Base-by-base conservation (phyloP, 2,888 invertebrate species). In the Cryptocephalus moraei region DNA sequence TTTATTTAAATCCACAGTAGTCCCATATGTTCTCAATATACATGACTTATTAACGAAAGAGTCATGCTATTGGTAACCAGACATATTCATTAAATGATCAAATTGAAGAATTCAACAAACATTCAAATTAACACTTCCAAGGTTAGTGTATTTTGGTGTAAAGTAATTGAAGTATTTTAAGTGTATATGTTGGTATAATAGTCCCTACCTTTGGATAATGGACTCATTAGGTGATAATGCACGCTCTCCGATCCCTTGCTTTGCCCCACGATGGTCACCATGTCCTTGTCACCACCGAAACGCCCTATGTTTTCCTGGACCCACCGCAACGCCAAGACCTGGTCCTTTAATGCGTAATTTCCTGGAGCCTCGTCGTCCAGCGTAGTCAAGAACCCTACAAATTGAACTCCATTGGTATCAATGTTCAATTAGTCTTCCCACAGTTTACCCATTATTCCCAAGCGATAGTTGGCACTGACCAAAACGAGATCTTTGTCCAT, bases 311-410 rank as follows among this genome's bases (percentile, higher is more conserved):
- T 68, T 0, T 65, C 61, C 41, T 71, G 64, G 3, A 76, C 68
- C 75, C 75, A 76, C 51, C 66, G 66, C 33, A 76, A 54, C 0
- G 69, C 74, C 13, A 69, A 51, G 9, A 69, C 64, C 60, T 75
- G 75, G 62, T 76, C 76, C 57, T 76, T 76, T 0, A 75, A 57
- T 0, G 67, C 76, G 53, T 71, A 73, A 51, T 76, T 76, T 0
- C 75, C 75, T 0, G 75, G 69, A 43, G 74, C 69, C 8, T 59
- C 64, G 0, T 66, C 62, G 49, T 75, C 75, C 8, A 69, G 62
- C 1, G 75, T 75, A 36, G 72, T 72, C 1, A 74, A 63, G 44
- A 57, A 57, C 9, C 57, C 57, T 57, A 31, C 12, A 8, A 46
- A 34, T 33, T 4, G 36, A 22, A 22, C 22, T 22, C 6, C 6